These are phyloP conservation scores for Sialis lutaria DNA, from an alignment of 2,888 invertebrate species.

Conservation along the genomic window DNA sequence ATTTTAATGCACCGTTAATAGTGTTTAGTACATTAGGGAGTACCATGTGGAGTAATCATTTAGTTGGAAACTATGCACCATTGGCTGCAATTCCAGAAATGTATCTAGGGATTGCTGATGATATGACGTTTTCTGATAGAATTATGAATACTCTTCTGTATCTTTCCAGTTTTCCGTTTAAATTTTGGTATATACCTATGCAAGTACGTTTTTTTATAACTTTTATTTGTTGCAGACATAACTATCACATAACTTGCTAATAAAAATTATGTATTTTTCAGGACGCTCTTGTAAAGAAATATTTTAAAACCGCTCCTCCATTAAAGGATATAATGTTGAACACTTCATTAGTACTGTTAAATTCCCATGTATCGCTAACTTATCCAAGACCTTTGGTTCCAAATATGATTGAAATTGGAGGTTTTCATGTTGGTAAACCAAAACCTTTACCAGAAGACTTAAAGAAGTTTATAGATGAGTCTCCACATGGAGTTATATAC, in stretches of 20 bases:
- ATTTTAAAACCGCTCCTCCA: slow-evolving; percentile 13
- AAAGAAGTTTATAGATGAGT: slow-evolving; percentile 16
- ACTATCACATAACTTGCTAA: neutral
- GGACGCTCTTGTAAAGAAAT: slow-evolving; percentile 10
- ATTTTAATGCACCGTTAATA: slow-evolving; percentile 3
- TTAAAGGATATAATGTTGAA: slow-evolving; percentile 7
- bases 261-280: slow-evolving; percentile 9
- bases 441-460: slow-evolving; percentile 12
- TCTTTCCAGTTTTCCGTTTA: neutral
- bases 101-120: too few species aligned
- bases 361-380: slow-evolving; percentile 12
- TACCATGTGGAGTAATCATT: neutral
- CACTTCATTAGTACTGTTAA: slow-evolving; percentile 11
- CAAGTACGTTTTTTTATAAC: neutral
- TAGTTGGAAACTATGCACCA: neutral
- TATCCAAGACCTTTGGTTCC: slow-evolving; percentile 12
- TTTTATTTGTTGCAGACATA: slow-evolving; percentile 6
- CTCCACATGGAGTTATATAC: slow-evolving; percentile 19
- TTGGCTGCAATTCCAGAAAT: neutral
- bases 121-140: slow-evolving; percentile 3
- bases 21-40: neutral
- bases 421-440: slow-evolving; percentile 10
- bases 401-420: slow-evolving; percentile 14
- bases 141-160: too few species aligned
- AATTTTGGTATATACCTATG: neutral